Evolutionary conservation across 2,888 invertebrate genomes (phyloP), one percentile per base, ranked within the genome.

Genomic region (Heliothis peltigera): DNA sequence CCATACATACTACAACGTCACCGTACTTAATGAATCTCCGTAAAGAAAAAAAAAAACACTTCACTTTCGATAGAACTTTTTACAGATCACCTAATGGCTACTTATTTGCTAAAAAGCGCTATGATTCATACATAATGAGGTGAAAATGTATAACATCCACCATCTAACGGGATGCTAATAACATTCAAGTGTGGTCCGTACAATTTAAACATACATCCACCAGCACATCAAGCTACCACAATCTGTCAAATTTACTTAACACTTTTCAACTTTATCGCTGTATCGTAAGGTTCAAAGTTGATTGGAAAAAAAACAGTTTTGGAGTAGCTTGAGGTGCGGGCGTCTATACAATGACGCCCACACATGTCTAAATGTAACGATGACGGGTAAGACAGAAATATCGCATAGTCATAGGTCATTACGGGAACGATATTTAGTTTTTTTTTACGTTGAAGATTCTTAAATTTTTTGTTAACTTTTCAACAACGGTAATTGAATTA

Each of bases 301-400:
- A n/a, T n/a, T n/a, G n/a, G n/a, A n/a, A n/a, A n/a, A n/a, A n/a
- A n/a, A n/a, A n/a, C n/a, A n/a, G n/a, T n/a, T n/a, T 25, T 25
- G 25, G 4, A 6, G 25, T 25, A 25, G 25, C 5, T 2, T 25
- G 25, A 4, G 4, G 25, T 25, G 4, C 2, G 4, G 1, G 25
- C 2, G 2, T 25, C 25, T 70, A 64, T 72, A 74, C 67, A 77
- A 68, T 71, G 66, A 67, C 75, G 67, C 82, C 77, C 67, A 83
- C 79, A 44, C 62, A 21, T 15, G 28, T 19, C 53, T 49, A 39
- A 70, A 68, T 73, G 39, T 72, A 65, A 60, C 46, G 72, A 80
- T 84, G 82, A 82, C 77, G 64, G 10, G 32, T 1, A 42, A 15
- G 22, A 15, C 19, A 53, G 28, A 70, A 56, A 63, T 59, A 70